A percentile compares a stretch with the other conserved stretches of the same genome.
phyloP scores from a whole-genome alignment of 2,113 vertebrate species.

The Conger conger region DNA sequence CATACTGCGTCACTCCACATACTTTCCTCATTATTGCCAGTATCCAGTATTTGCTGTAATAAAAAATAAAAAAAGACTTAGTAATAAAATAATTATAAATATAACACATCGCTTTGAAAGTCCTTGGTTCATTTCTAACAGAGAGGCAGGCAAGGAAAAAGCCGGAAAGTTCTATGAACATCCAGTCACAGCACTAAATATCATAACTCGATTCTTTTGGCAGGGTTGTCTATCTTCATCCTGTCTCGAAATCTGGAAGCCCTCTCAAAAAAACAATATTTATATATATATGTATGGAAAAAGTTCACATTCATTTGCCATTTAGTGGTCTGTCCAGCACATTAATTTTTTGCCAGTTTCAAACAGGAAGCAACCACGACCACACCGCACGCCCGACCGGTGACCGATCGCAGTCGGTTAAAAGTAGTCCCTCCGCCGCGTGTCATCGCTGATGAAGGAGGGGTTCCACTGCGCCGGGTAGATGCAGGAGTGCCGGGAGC shows the following conservation, averaged over 20 bases:
- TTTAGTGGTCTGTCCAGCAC: constrained; percentile 38
- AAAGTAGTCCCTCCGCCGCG: constrained; percentile 93
- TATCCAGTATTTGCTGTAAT: not conserved
- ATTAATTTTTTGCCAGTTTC: constrained; percentile 19
- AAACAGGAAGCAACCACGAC: not conserved
- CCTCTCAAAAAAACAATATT: not conserved
- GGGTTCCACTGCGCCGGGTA: constrained; percentile 96
- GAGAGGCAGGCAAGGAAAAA: not conserved
- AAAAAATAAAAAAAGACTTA: not conserved
- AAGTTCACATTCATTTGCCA: constrained; percentile 40
- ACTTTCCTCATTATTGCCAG: constrained; percentile 19
- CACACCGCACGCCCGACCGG: not conserved
- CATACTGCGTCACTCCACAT: not conserved
- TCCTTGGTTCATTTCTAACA: not conserved
- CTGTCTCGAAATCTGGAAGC: not conserved
- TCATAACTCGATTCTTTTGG: not conserved
- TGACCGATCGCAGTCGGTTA: constrained; percentile 52
- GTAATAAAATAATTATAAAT: not conserved
- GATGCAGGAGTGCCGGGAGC: constrained; percentile 95
- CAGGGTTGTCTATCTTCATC: not conserved
- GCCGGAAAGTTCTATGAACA: not conserved
- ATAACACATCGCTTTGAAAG: not conserved
- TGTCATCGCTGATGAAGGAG: constrained; percentile 93
- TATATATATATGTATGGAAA: not conserved
- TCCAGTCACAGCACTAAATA: not conserved